These are phyloP conservation scores for Plebejus argus DNA, from an alignment of 2,888 invertebrate genomes.

Conservation along the genomic window DNA sequence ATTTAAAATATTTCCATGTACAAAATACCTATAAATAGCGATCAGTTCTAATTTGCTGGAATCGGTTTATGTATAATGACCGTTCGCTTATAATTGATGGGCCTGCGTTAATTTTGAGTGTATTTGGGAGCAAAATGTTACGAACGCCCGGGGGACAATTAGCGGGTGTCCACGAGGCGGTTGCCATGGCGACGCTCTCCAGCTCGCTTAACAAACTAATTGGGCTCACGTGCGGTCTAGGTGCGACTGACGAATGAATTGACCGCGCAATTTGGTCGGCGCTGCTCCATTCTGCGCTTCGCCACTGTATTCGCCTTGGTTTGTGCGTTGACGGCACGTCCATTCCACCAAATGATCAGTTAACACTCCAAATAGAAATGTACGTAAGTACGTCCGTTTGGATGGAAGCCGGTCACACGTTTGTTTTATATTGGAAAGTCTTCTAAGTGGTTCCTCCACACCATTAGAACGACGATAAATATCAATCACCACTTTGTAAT, in stretches of 20 bases:
- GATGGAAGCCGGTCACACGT: no score
- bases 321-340: background rate
- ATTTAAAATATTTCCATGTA: background rate
- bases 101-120: background rate
- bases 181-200: constrained; percentile 58
- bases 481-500: background rate
- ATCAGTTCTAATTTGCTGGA: background rate
- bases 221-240: constrained; percentile 46
- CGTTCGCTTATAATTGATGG: background rate
- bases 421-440: no score
- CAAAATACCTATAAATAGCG: background rate
- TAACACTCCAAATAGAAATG: no score
- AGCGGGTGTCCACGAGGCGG: constrained; percentile 60
- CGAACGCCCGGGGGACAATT: constrained; percentile 64
- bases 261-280: background rate
- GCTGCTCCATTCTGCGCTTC: background rate
- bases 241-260: constrained; percentile 15
- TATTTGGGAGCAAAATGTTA: constrained; percentile 54
- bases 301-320: background rate
- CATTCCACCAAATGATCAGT: no score
- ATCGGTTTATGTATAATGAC: constrained; percentile 1
- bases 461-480: no score
- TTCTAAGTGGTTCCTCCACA: no score
- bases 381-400: no score
- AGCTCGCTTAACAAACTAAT: constrained; percentile 72